Evolutionary conservation across 2,888 invertebrate genomes (phyloP), one percentile per base, ranked within the genome.

Genomic region (Epirrhoe tristata): DNA sequence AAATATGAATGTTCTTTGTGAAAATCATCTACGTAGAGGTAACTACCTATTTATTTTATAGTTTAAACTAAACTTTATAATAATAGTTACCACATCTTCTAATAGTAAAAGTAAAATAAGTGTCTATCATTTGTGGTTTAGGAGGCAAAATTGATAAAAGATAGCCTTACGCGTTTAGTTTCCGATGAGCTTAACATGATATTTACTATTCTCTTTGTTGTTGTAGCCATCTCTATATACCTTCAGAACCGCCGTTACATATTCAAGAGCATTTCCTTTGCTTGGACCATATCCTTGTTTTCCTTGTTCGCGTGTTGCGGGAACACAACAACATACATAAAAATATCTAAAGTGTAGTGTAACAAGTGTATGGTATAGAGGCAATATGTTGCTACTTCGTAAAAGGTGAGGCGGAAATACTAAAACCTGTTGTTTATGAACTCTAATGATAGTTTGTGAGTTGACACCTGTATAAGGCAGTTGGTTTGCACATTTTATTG

Each of bases 351-450:
- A 17, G 24, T 53, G 39, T 36, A 60, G 24, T 53, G 80, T 77
- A 80, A 73, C 80, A 79, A 76, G 76, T 80, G 80, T 74, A 66
- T 69, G 32, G 71, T 75, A 81, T 80, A 56, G 73, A 66, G 62
- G 58, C 74, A 67, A 77, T 78, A 69, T 63, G 71, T 63, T 69
- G 61, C 48, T 63, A 66, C 67, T 66, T 63, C 39, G 53, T 61
- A 56, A 58, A 63, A 67, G 73, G 67, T 68, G 62, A 61, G 72
- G 66, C 74, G 75, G 70, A 72, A 70, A 69, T 75, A 77, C 75
- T 74, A 75, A 77, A 78, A 58, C 72, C 72, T 70, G 70, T 66
- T 67, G 73, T 77, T 80, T 77, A 74, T 74, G 73, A 55, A 56
- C 53, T 56, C 63, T 75, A 70, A 71, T 62, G 63, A 67, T 67